Percentiles rank a stretch among this genome's conserved stretches.
phyloP scores from a whole-genome alignment of 2,797 vertebrate species.

The Hapalemur alaotrensis region DNA sequence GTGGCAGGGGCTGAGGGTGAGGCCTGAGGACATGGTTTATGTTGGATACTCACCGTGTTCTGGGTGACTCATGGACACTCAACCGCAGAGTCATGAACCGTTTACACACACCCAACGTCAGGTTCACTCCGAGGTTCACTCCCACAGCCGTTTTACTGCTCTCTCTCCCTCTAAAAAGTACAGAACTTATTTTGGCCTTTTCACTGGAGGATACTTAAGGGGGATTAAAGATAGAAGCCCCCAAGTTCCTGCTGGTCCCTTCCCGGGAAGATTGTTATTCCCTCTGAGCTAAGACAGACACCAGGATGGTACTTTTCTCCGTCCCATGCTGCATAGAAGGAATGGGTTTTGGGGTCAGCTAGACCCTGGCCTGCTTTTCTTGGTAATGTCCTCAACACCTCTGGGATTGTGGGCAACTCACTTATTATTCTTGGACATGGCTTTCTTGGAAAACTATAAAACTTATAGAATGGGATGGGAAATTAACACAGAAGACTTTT shows the following conservation, averaged over 20 bases:
- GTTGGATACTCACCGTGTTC: slow-evolving; percentile 44
- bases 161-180: slow-evolving; percentile 15
- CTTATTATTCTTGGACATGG: slow-evolving; percentile 50
- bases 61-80: slow-evolving; percentile 46
- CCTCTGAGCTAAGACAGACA: not conserved
- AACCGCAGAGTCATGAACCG: slow-evolving; percentile 48
- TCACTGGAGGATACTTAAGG: not conserved
- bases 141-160: not conserved
- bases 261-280: not conserved
- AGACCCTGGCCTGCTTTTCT: not conserved
- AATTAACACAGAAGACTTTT: slow-evolving; percentile 28
- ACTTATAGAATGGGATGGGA: slow-evolving; percentile 37
- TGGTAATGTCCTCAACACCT: not conserved
- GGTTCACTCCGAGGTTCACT: slow-evolving; percentile 50
- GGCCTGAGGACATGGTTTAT: slow-evolving; percentile 61
- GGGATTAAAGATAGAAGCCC: not conserved
- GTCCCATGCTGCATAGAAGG: not conserved
- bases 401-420: not conserved
- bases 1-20: slow-evolving; percentile 61
- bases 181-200: not conserved
- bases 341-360: not conserved
- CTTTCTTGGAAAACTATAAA: slow-evolving; percentile 47
- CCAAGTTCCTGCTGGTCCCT: not conserved
- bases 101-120: slow-evolving; percentile 60
- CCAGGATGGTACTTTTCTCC: not conserved